phyloP scores from a whole-genome alignment of 2,888 invertebrate species.

The Orgyia antiqua region DNA sequence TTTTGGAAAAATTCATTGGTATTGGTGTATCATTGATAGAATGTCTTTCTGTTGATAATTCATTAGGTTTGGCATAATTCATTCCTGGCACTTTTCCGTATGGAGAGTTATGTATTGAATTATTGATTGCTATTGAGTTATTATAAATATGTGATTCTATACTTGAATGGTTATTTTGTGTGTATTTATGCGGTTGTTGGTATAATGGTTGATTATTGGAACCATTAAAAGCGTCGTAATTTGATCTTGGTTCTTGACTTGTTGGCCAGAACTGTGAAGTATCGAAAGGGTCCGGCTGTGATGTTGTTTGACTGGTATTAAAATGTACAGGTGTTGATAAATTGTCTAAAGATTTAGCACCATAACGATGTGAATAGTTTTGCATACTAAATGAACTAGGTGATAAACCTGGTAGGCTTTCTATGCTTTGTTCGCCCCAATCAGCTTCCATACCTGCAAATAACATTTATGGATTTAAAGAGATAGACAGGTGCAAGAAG shows the following conservation, averaged over 20 bases:
- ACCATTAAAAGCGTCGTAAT: slow-evolving; percentile 32
- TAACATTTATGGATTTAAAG: not conserved
- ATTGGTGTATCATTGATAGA: no score
- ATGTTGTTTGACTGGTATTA: slow-evolving; percentile 14
- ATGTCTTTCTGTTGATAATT: no score
- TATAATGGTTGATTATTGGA: slow-evolving; percentile 16
- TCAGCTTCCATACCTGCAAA: slow-evolving; percentile 44
- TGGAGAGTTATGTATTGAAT: slow-evolving; percentile 26
- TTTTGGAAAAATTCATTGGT: slow-evolving; percentile 35
- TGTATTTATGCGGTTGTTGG: slow-evolving; percentile 48
- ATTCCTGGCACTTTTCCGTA: slow-evolving; percentile 30
- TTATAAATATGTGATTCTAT: slow-evolving; percentile 38
- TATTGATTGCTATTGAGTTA: slow-evolving; percentile 38
- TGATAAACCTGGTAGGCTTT: slow-evolving; percentile 53
- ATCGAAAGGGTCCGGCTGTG: slow-evolving; percentile 54
- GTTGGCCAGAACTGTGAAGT: slow-evolving; percentile 55
- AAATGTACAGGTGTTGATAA: slow-evolving; percentile 29
- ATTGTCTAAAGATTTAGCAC: slow-evolving; percentile 64
- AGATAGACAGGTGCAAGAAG: not conserved
- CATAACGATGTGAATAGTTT: slow-evolving; percentile 44
- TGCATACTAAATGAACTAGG: slow-evolving; percentile 33
- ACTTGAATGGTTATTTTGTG: slow-evolving; percentile 27
- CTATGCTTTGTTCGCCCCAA: slow-evolving; percentile 61
- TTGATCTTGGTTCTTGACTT: slow-evolving; percentile 23
- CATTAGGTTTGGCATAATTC: no score